Conservation (phyloP, 2,797 vertebrate species). For the Xenentodon cancila region DNA sequence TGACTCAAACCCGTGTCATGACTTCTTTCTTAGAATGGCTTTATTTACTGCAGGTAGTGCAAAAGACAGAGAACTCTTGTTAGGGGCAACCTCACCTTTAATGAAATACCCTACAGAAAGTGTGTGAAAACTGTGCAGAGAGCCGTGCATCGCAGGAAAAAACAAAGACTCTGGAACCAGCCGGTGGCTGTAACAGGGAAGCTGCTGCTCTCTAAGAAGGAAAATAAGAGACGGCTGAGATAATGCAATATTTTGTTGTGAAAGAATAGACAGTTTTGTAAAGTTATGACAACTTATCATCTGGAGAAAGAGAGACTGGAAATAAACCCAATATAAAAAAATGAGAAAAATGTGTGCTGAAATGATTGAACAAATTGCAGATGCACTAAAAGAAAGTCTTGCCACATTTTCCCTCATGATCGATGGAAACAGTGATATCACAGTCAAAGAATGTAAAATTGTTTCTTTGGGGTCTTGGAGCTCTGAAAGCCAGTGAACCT, state of each 20-base stretch:
- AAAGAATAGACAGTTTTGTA: background rate
- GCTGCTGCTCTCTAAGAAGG: background rate
- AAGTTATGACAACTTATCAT: conserved; percentile 6
- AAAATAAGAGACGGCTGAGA: background rate
- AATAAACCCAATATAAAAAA: background rate
- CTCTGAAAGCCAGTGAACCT: background rate
- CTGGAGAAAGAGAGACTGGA: background rate
- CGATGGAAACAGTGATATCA: background rate
- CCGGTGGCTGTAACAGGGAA: background rate
- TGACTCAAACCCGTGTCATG: too few species aligned
- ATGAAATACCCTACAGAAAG: background rate
- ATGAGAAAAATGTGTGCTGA: background rate
- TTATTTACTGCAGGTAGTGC: background rate
- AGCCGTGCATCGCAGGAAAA: background rate
- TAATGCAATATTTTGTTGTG: background rate
- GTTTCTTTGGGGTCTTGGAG: too few species aligned
- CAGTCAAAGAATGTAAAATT: background rate
- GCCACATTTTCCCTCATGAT: background rate
- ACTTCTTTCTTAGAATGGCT: background rate
- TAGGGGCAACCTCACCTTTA: background rate
- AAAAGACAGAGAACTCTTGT: background rate
- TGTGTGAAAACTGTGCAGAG: background rate
- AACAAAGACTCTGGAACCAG: conserved; percentile 3
- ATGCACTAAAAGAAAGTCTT: background rate
- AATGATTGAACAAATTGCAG: conserved; percentile 2